A percentile compares a stretch with the other conserved stretches of the same genome.
These are phyloP conservation scores for Phymanthus crucifer DNA, from an alignment of 92 coral and sea anemone genomes.

Conservation along the genomic window DNA sequence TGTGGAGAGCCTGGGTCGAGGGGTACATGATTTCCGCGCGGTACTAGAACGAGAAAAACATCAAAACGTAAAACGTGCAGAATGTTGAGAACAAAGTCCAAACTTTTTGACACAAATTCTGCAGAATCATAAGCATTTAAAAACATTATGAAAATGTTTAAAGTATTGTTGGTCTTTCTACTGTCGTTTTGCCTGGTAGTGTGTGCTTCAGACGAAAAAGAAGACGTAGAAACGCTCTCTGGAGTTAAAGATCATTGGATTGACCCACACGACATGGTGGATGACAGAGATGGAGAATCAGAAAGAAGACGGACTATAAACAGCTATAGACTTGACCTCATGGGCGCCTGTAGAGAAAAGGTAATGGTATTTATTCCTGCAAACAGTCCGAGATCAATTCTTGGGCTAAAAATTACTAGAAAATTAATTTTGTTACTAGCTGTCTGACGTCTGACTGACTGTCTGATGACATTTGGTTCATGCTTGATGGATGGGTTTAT, in stretches of 20 bases:
- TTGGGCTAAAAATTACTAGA: too few relatives aligned
- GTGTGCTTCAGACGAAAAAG: background rate
- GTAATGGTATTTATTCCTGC: too few relatives aligned
- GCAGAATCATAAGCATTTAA: background rate
- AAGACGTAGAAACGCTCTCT: constrained; percentile 5
- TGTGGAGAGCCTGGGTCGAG: background rate
- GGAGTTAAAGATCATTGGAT: constrained; percentile 56
- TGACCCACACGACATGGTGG: constrained; percentile 80
- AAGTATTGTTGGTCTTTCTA: background rate
- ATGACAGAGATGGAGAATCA: constrained; percentile 5
- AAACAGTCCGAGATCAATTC: too few relatives aligned
- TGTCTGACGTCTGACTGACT: too few relatives aligned
- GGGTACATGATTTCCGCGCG: background rate
- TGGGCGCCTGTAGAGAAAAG: too few relatives aligned
- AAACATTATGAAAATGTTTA: background rate
- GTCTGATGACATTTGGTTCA: too few relatives aligned
- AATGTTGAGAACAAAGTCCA: background rate
- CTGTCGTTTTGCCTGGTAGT: background rate
- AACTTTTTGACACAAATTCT: background rate
- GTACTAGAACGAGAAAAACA: background rate
- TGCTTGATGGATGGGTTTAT: too few relatives aligned
- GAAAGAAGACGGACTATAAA: background rate
- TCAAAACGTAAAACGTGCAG: background rate
- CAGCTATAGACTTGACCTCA: too few relatives aligned
- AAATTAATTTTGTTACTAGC: too few relatives aligned